Conservation (phyloP, 2,113 vertebrate genomes). For the Oryzias javanicus region DNA sequence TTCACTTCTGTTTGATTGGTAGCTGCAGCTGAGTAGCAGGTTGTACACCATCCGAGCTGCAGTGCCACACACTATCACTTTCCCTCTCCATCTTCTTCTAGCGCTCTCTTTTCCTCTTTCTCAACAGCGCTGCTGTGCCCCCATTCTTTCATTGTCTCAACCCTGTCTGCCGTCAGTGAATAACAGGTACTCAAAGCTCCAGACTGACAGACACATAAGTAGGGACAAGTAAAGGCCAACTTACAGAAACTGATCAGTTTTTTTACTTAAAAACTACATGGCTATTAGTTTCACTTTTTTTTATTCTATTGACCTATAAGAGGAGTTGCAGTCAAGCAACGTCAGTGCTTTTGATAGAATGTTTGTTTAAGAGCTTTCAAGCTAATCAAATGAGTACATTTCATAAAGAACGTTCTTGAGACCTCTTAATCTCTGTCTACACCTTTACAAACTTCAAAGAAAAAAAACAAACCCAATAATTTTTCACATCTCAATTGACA, state of each 20-base stretch:
- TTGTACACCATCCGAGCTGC: conserved; percentile 41
- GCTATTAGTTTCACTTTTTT: conserved; percentile 28
- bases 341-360: conserved; percentile 23
- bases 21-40: conserved; percentile 61
- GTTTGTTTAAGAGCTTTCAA: conserved; percentile 21
- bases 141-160: conserved; percentile 38
- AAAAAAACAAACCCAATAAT: not conserved
- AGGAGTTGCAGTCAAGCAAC: conserved; percentile 44
- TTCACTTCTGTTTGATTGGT: conserved; percentile 69
- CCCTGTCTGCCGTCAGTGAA: conserved; percentile 59
- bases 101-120: not conserved
- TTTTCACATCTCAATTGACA: not conserved
- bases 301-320: conserved; percentile 40
- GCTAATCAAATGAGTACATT: no score
- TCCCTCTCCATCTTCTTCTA: conserved; percentile 12
- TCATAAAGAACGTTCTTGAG: no score
- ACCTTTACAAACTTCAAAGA: no score
- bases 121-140: conserved; percentile 12
- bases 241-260: not conserved
- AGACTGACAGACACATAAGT: conserved; percentile 26
- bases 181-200: conserved; percentile 57
- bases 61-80: conserved; percentile 30
- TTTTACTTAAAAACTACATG: no score
- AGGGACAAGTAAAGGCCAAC: not conserved
- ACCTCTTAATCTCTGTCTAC: no score